Conservation (phyloP, 2,113 vertebrate genomes). For the Saccopteryx leptura region DNA sequence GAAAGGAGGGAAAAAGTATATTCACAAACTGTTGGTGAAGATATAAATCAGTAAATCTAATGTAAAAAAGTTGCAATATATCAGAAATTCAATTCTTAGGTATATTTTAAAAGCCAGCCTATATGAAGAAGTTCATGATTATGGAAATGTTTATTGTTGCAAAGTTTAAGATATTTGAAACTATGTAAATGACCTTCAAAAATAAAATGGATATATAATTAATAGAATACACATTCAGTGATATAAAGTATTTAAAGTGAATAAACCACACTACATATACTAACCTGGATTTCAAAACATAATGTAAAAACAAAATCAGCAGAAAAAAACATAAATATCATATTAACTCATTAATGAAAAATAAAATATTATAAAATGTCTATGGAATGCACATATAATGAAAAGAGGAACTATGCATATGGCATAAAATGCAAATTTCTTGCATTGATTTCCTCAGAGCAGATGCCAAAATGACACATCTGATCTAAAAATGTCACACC, state of each 20-base stretch:
- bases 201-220: slow-evolving; percentile 3
- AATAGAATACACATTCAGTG: neutral
- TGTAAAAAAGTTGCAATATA: neutral
- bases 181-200: neutral
- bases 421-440: neutral
- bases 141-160: neutral
- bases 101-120: neutral
- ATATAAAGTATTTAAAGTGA: neutral
- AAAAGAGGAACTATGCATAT: neutral
- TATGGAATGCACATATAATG: neutral
- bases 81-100: neutral
- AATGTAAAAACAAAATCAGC: neutral
- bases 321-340: neutral
- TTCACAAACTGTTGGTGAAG: neutral
- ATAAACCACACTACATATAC: neutral
- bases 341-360: neutral
- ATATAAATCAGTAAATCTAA: neutral
- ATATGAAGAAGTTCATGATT: neutral
- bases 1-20: neutral
- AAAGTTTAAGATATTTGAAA: neutral
- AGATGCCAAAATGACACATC: neutral
- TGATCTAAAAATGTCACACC: neutral
- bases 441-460: neutral
- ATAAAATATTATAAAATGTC: neutral
- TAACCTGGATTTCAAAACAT: neutral